Evolutionary conservation across 2,113 vertebrate species (phyloP), one percentile per base, ranked within the genome.

Genomic region (Nothoprocta pentlandii): DNA sequence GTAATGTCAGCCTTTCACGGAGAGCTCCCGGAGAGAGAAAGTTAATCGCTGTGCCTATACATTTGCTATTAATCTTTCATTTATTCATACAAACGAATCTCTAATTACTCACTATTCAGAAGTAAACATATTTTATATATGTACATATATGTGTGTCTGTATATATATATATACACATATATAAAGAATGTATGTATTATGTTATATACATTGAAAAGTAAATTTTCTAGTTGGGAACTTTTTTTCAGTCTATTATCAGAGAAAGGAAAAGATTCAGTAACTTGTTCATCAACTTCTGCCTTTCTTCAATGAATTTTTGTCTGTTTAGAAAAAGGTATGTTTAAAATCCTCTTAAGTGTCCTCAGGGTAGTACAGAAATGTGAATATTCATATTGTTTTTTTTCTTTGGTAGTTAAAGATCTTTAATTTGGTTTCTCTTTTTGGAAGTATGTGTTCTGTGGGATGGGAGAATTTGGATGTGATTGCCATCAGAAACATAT

Each of bases 1-100:
- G 20, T 80, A 44, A 56, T 53, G 16, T 82, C 42, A 74, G 54
- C 49, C 49, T 91, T 85, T 66, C 74, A 39, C 67, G 42, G 79
- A 56, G 54, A 30, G 26, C 54, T 56, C 54, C 15, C 26, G 30
- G 26, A 30, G 54, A 30, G 54, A 56, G 54, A 56, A 56, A 30
- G 25, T 76, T 67, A 58, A 53, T 69, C 90, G 46, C 44, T 62
- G 11, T 85, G 87, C 62, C 47, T 17, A n/a, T 79, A 7, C 66
- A 87, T 77, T 93, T 92, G 66, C 78, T 68, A 85, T 77, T 81
- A 76, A 69, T 80, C 67, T 92, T 91, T 77, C 25, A 92, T 91
- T 89, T 91, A 53, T 85, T 92, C 6, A 0, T 56, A 86, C 16
- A 56, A 92, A 69, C 49, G 0, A 53, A 2, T 56, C 54, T 28